Evolutionary conservation across 2,113 vertebrate genomes (phyloP).

Genomic region (Chroicocephalus ridibundus): DNA sequence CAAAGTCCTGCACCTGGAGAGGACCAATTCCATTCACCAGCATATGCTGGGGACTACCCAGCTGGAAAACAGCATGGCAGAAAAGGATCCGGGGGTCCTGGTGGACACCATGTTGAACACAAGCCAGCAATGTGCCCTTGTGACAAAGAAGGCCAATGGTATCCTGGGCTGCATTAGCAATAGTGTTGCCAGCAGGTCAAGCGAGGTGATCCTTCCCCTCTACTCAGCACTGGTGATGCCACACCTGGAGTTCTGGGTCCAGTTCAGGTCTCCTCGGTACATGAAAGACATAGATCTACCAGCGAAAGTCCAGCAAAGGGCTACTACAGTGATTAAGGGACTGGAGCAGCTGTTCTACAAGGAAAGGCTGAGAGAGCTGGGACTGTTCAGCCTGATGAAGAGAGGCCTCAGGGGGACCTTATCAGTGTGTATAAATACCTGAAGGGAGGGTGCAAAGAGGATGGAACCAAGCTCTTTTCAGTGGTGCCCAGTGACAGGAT

Average conservation of each 20-base stretch:
- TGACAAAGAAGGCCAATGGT: not conserved
- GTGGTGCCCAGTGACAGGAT: not conserved
- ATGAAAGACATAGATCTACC: not conserved
- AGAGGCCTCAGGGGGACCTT: not conserved
- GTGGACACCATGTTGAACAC: not conserved
- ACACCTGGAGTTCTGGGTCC: not conserved
- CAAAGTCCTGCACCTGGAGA: not conserved
- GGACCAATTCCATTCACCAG: not conserved
- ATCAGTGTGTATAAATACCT: not conserved
- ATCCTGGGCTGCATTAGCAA: not conserved
- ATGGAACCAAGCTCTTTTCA: not conserved
- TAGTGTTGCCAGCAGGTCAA: not conserved
- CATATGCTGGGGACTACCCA: too few relatives aligned
- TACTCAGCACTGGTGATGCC: not conserved
- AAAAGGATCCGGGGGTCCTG: not conserved
- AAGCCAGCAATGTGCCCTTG: not conserved
- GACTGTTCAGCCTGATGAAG: not conserved
- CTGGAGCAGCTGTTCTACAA: not conserved
- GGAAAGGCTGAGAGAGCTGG: not conserved
- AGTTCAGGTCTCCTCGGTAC: not conserved
- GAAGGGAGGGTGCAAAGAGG: not conserved
- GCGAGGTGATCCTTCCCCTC: not conserved
- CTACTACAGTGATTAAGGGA: not conserved
- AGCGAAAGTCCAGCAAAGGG: not conserved
- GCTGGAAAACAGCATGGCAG: not conserved